A percentile compares a stretch with the other conserved stretches of the same genome.
phyloP scores from a whole-genome alignment of 2,797 vertebrate genomes.

The Brachyrhaphis roseni region DNA sequence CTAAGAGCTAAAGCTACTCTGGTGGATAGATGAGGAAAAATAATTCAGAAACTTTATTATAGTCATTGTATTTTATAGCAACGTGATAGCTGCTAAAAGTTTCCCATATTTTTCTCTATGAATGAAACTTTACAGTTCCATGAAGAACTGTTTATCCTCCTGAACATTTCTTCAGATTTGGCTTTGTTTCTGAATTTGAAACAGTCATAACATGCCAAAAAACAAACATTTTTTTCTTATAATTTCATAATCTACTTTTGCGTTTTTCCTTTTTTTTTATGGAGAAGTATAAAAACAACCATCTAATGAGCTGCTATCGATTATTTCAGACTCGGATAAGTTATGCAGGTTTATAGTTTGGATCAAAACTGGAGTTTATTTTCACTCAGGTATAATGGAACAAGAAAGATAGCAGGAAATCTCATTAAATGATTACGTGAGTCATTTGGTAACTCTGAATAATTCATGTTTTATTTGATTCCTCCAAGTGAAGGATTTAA shows the following conservation, averaged over 20 bases:
- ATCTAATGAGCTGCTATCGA: constrained; percentile 25
- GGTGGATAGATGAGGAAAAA: not conserved
- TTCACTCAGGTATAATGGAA: constrained; percentile 43
- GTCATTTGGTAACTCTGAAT: constrained; percentile 73
- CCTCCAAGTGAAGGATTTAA: constrained; percentile 61
- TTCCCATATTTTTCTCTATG: not conserved
- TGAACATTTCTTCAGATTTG: not conserved
- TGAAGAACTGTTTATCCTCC: not conserved
- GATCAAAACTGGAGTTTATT: constrained; percentile 42
- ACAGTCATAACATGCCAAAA: not conserved
- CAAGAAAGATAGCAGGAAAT: constrained; percentile 50
- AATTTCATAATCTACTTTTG: constrained; percentile 53
- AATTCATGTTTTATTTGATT: constrained; percentile 75
- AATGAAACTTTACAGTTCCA: not conserved
- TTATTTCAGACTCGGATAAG: constrained; percentile 22
- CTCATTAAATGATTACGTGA: constrained; percentile 76
- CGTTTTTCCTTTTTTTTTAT: constrained; percentile 49
- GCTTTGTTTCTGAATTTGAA: not conserved
- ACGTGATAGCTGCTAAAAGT: not conserved
- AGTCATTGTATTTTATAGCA: not conserved
- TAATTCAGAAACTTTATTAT: not conserved
- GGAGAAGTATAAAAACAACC: constrained; percentile 27
- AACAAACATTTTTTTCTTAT: too few species aligned
- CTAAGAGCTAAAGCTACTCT: not conserved
- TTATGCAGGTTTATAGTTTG: constrained; percentile 42